Percentiles rank a stretch among this genome's conserved stretches.
phyloP scores from a whole-genome alignment of 2,113 vertebrate species.

The Oncorhynchus tshawytscha region DNA sequence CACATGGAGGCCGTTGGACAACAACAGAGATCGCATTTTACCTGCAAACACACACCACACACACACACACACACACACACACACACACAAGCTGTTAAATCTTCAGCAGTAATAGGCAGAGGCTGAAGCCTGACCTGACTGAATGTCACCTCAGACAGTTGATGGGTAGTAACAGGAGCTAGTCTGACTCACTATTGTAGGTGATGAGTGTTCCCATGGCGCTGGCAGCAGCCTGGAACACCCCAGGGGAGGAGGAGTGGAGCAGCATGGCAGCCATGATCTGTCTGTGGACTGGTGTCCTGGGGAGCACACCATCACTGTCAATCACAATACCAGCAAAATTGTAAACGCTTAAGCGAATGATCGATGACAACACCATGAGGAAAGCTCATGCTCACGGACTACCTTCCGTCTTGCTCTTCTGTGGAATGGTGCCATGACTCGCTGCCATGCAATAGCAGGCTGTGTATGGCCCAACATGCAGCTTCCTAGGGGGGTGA shows the following conservation, averaged over 20 bases:
- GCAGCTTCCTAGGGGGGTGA: conserved; percentile 82
- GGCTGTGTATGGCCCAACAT: conserved; percentile 88
- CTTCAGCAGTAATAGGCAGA: no score
- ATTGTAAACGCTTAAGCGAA: no score
- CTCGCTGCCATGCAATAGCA: conserved; percentile 80
- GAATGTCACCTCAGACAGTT: no score
- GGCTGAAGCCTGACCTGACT: no score
- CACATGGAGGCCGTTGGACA: conserved; percentile 89
- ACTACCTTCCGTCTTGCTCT: conserved; percentile 84
- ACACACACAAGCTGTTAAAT: no score
- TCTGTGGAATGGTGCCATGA: conserved; percentile 73
- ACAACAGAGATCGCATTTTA: conserved; percentile 78
- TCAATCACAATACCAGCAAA: background rate
- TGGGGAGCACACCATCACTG: conserved; percentile 48
- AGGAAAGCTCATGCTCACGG: conserved; percentile 20
- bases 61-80: no score
- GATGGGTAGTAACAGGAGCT: background rate
- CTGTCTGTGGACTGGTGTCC: conserved; percentile 86
- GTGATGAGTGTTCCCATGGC: conserved; percentile 82
- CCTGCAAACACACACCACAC: conserved; percentile 62
- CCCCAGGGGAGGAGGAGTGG: conserved; percentile 81
- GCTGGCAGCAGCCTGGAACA: conserved; percentile 85
- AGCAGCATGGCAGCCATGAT: conserved; percentile 90
- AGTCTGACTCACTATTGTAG: conserved; percentile 77
- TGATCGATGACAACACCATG: background rate